Percentiles rank a stretch among this genome's conserved stretches.
These are phyloP conservation scores for Brachyhypopomus occidentalis DNA, from an alignment of 2,113 vertebrate species.

Conservation along the genomic window DNA sequence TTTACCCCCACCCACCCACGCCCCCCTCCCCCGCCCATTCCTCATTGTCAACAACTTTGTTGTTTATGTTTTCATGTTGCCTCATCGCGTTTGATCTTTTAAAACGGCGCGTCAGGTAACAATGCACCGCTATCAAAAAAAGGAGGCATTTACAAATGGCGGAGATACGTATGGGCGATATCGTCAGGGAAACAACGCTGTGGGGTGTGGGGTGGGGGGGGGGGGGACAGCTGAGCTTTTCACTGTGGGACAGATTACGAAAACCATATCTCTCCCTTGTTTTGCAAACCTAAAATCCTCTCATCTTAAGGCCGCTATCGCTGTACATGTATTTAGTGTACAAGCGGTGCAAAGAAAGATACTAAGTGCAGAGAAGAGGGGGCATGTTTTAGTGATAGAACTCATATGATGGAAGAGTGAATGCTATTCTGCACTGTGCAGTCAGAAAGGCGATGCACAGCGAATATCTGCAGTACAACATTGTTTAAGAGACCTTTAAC, in stretches of 20 bases:
- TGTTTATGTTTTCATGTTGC: conserved; percentile 60
- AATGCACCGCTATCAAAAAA: conserved; percentile 60
- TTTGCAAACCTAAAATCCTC: background rate
- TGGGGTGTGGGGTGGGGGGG: background rate
- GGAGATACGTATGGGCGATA: conserved; percentile 32
- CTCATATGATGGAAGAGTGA: background rate
- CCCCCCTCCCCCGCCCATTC: conserved; percentile 2
- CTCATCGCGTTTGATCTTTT: conserved; percentile 60
- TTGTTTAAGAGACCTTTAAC: conserved; percentile 20
- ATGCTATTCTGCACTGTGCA: background rate
- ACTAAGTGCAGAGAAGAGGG: too few relatives aligned
- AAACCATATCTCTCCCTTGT: background rate
- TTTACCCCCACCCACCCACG: conserved; percentile 40
- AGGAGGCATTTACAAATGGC: conserved; percentile 50
- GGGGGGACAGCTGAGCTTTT: background rate
- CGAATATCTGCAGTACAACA: background rate
- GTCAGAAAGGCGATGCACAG: background rate
- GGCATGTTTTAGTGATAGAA: too few relatives aligned
- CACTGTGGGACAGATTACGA: background rate
- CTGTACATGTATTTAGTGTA: background rate
- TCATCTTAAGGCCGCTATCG: background rate
- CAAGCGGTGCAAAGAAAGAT: background rate
- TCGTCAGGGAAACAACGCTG: conserved; percentile 14
- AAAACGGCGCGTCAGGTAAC: conserved; percentile 51
- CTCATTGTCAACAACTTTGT: conserved; percentile 57